Evolutionary conservation across 2,888 invertebrate genomes (phyloP).

Genomic region (Tetropium fuscum): DNA sequence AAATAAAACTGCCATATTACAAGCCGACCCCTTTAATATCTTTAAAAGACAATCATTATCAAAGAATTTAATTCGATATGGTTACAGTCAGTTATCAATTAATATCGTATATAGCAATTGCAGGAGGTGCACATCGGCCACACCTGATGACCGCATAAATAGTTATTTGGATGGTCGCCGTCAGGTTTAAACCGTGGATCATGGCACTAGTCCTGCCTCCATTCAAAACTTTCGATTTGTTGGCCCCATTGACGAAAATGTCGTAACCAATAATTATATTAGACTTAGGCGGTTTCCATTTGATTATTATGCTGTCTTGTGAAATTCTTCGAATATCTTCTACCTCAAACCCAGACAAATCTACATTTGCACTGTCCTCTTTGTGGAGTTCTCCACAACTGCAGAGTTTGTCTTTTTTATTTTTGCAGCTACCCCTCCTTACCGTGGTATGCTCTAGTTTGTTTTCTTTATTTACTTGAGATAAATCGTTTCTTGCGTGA

Average conservation of each 20-base stretch:
- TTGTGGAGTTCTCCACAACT: slow-evolving; percentile 42
- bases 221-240: slow-evolving; percentile 53
- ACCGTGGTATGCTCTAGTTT: background rate
- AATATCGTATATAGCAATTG: slow-evolving; percentile 55
- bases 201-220: slow-evolving; percentile 53
- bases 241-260: slow-evolving; percentile 52
- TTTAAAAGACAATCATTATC: too few species aligned
- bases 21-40: too few species aligned
- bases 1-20: too few species aligned
- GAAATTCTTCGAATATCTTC: slow-evolving; percentile 52
- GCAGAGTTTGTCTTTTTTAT: slow-evolving; percentile 32
- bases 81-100: too few species aligned
- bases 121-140: slow-evolving; percentile 54
- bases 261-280: slow-evolving; percentile 50
- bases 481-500: slow-evolving; percentile 31
- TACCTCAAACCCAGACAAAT: slow-evolving; percentile 50
- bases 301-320: slow-evolving; percentile 54
- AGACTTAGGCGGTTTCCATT: slow-evolving; percentile 49
- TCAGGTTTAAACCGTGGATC: slow-evolving; percentile 51
- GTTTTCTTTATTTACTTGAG: slow-evolving; percentile 27
- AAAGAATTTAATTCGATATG: too few species aligned
- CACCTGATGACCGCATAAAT: slow-evolving; percentile 52
- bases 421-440: slow-evolving; percentile 7
- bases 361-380: slow-evolving; percentile 40
- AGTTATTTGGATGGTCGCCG: slow-evolving; percentile 50